Evolutionary conservation across 2,888 invertebrate genomes (phyloP).

Genomic region (Catocala fraxini): DNA sequence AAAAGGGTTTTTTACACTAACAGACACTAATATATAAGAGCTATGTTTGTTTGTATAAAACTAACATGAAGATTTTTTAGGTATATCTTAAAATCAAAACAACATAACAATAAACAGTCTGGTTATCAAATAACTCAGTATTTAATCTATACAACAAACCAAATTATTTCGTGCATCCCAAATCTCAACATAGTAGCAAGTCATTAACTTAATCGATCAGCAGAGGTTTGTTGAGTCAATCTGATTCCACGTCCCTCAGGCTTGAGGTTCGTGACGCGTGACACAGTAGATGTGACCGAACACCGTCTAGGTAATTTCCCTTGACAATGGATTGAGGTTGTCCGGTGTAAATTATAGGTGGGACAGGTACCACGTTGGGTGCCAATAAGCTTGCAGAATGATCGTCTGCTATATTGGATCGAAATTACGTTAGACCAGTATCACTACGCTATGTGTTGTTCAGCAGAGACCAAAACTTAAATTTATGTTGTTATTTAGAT

Average conservation of each 20-base stretch:
- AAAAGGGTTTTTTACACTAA: no score
- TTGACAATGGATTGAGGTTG: slow-evolving; percentile 54
- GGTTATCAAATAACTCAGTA: no score
- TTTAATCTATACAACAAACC: neutral
- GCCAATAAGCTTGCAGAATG: slow-evolving; percentile 46
- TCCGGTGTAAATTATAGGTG: slow-evolving; percentile 41
- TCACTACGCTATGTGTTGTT: no score
- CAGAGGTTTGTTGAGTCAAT: slow-evolving; percentile 47
- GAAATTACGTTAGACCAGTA: neutral
- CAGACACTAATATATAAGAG: no score
- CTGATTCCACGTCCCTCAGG: slow-evolving; percentile 35
- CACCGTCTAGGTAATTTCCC: slow-evolving; percentile 62
- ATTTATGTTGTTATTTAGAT: no score
- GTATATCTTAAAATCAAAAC: no score
- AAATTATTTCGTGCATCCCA: neutral
- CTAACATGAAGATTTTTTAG: no score
- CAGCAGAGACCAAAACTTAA: no score
- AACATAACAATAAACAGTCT: no score
- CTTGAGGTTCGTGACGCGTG: slow-evolving; percentile 39
- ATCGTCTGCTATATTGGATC: neutral
- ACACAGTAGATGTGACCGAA: slow-evolving; percentile 51
- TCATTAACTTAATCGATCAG: slow-evolving; percentile 47
- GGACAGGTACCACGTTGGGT: slow-evolving; percentile 49
- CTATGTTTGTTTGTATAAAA: no score
- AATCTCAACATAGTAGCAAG: slow-evolving; percentile 15